Evolutionary conservation across 2,888 invertebrate species (phyloP).

Genomic region (Drosophila testacea): DNA sequence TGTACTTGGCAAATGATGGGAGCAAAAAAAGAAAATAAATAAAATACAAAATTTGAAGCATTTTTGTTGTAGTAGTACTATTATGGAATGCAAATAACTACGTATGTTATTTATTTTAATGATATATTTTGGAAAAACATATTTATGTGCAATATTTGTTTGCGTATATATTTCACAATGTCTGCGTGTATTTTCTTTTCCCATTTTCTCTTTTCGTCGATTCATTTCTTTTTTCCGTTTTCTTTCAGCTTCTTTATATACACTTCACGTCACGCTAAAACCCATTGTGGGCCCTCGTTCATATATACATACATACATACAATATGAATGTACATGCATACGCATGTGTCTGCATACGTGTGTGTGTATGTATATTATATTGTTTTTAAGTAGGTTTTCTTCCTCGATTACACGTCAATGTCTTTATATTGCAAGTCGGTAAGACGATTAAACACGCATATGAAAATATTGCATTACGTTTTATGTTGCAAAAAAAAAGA

Average conservation of each 20-base stretch:
- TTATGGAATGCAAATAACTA: conserved; percentile 53
- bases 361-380: conserved; percentile 58
- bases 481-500: conserved; percentile 32
- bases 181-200: conserved; percentile 70
- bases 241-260: conserved; percentile 55
- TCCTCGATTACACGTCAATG: conserved; percentile 49
- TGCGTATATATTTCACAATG: conserved; percentile 68
- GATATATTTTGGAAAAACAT: conserved; percentile 38
- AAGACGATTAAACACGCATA: conserved; percentile 44
- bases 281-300: conserved; percentile 56
- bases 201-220: conserved; percentile 64
- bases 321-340: conserved; percentile 43
- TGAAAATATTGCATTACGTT: conserved; percentile 42
- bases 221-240: conserved; percentile 55
- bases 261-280: conserved; percentile 75
- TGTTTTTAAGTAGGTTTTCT: conserved; percentile 45
- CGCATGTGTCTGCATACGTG: conserved; percentile 53
- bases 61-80: conserved; percentile 31
- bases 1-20: conserved; percentile 39
- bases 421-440: conserved; percentile 42
- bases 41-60: conserved; percentile 48
- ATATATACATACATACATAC: conserved; percentile 34
- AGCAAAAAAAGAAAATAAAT: conserved; percentile 47
- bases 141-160: conserved; percentile 46
- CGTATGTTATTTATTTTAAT: conserved; percentile 42